Percentiles rank a stretch among this genome's conserved stretches.
phyloP scores from a whole-genome alignment of 2,888 invertebrate species.

The Scrobipalpa atriplicella region DNA sequence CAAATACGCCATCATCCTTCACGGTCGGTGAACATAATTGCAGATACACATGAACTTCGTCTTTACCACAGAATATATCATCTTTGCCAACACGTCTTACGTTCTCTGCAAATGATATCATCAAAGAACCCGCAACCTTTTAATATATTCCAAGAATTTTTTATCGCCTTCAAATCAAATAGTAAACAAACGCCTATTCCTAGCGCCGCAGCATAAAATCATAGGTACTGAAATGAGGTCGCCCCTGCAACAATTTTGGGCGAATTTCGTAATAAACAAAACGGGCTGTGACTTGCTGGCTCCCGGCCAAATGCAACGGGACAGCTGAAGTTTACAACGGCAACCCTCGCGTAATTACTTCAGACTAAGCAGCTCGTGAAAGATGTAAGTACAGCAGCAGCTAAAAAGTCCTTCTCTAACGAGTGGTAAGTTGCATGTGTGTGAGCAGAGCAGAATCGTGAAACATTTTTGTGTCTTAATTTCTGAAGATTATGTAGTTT shows the following conservation, averaged over 20 bases:
- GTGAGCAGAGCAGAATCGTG: too few relatives aligned
- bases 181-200: constrained; percentile 23
- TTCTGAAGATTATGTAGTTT: too few relatives aligned
- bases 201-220: constrained; percentile 21
- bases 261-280: constrained; percentile 79
- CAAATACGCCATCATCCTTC: constrained; percentile 14
- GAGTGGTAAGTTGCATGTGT: too few relatives aligned
- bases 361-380: constrained; percentile 19
- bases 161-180: constrained; percentile 11
- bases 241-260: constrained; percentile 76
- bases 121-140: constrained; percentile 8
- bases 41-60: background rate
- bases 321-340: constrained; percentile 33
- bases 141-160: constrained; percentile 12
- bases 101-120: background rate
- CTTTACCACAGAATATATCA: background rate
- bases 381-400: constrained; percentile 7
- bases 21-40: constrained; percentile 3
- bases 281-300: constrained; percentile 62
- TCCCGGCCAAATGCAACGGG: constrained; percentile 60
- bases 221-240: constrained; percentile 65
- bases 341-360: constrained; percentile 21
- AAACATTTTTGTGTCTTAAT: too few relatives aligned
- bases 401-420: too few relatives aligned
- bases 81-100: constrained; percentile 4